These are phyloP conservation scores for Ooceraea biroi DNA, from an alignment of 1,140 invertebrate genomes.

Conservation along the genomic window DNA sequence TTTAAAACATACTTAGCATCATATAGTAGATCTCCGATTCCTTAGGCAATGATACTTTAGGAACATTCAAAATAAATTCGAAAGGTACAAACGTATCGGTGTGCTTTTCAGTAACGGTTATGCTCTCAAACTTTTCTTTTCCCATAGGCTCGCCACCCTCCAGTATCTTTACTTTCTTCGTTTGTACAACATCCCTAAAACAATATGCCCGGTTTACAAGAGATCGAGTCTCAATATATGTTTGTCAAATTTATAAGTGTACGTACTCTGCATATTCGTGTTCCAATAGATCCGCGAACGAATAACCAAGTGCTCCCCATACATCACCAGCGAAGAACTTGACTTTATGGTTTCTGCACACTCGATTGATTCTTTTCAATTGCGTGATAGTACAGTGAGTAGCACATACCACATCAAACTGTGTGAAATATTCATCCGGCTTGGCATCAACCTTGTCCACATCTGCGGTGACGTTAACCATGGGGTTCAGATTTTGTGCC, in stretches of 20 bases:
- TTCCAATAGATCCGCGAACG: constrained; percentile 94
- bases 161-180: constrained; percentile 77
- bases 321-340: constrained; percentile 97
- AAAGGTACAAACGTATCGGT: constrained; percentile 89
- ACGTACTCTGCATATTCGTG: constrained; percentile 96
- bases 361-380: constrained; percentile 91
- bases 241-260: not conserved
- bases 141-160: constrained; percentile 73
- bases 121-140: constrained; percentile 85
- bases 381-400: constrained; percentile 91
- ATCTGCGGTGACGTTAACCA: constrained; percentile 94
- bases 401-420: constrained; percentile 95
- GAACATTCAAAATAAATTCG: constrained; percentile 89
- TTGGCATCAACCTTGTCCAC: constrained; percentile 88
- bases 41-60: constrained; percentile 81
- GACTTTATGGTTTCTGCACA: constrained; percentile 92
- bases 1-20: constrained; percentile 79
- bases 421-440: constrained; percentile 90
- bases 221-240: not conserved
- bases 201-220: not conserved
- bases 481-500: constrained; percentile 95
- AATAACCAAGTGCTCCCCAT: constrained; percentile 97
- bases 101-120: constrained; percentile 85
- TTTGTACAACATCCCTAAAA: constrained; percentile 81
- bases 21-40: constrained; percentile 82